Evolutionary conservation across 2,888 invertebrate genomes (phyloP), one percentile per base, ranked within the genome.

Genomic region (Cancer borealis): DNA sequence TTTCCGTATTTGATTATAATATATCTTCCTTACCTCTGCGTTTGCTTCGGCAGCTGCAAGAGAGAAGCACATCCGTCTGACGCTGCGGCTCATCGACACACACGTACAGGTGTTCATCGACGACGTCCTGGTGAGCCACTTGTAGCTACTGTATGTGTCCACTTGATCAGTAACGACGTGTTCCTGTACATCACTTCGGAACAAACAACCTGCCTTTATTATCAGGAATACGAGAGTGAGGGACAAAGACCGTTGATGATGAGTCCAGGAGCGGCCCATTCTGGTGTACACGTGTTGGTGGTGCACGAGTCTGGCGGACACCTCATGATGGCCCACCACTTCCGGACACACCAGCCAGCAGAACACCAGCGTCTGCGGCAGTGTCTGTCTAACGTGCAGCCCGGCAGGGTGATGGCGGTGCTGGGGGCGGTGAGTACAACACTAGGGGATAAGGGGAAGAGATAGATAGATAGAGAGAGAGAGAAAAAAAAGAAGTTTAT

Each of bases 271-370:
- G 47, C 47, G 39, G 3, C 26, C 0, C 94, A 94, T 39, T 92
- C 94, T 0, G 94, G 94, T n/a, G 92, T 94, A n/a, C 94, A 94
- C 92, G 73, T 94, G 49, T 46, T 94, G 26, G 94, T 47, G 10
- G 39, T 94, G 89, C 92, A 92, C 89, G 89, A 88, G 92, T 47
- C 45, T 8, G 39, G 21, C 0, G 79, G 73, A 2, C 88, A 79
- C 49, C 66, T 94, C 30, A 94, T 94, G 94, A 89, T 89, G 94
- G 94, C 89, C 60, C 46, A 73, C 17, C 94, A 92, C 17, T 94
- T 84, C 89, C 89, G 89, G n/a, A 94, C 94, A 39, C 88, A 92
- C 89, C 94, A 94, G 89, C 94, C 94, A 1, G 92, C 94, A n/a
- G 94, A 94, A 79, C 94, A 94, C 60, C 73, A 14, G 39, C 88